Evolutionary conservation across 1,140 invertebrate genomes (phyloP).

Genomic region (Cepaea nemoralis): DNA sequence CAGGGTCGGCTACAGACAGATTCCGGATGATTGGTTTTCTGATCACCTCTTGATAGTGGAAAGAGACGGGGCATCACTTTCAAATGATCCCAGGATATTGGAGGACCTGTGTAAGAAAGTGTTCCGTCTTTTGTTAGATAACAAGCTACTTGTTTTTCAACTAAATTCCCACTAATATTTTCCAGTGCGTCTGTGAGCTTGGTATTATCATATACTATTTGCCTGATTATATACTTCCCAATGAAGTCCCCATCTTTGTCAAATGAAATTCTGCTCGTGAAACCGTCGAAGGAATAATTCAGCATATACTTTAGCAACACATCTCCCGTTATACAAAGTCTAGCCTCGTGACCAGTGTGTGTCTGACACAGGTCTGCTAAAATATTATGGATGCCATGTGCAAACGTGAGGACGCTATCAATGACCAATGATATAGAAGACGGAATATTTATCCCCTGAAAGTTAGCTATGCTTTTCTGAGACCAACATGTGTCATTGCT

Average conservation of each 20-base stretch:
- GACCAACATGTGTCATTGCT: background rate
- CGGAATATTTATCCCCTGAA: background rate
- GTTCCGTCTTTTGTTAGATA: background rate
- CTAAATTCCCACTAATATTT: background rate
- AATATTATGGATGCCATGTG: background rate
- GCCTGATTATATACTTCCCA: constrained; percentile 9
- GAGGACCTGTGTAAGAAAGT: background rate
- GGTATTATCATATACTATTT: background rate
- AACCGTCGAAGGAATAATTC: background rate
- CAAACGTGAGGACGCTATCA: constrained; percentile 9
- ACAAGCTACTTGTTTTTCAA: background rate
- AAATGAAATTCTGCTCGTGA: background rate
- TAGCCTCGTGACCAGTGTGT: background rate
- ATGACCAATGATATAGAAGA: background rate
- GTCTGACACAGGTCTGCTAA: background rate
- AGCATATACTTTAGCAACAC: background rate
- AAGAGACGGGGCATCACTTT: no score
- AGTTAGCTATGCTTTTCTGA: background rate
- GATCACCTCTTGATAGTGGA: no score
- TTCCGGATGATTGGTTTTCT: constrained; percentile 34
- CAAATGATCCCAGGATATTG: background rate
- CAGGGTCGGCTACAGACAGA: constrained; percentile 53
- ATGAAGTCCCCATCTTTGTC: background rate
- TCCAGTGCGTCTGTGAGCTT: no score
- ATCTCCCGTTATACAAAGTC: constrained; percentile 1